Evolutionary conservation across 1,140 invertebrate species (phyloP).

Genomic region (Drosophila sp.): DNA sequence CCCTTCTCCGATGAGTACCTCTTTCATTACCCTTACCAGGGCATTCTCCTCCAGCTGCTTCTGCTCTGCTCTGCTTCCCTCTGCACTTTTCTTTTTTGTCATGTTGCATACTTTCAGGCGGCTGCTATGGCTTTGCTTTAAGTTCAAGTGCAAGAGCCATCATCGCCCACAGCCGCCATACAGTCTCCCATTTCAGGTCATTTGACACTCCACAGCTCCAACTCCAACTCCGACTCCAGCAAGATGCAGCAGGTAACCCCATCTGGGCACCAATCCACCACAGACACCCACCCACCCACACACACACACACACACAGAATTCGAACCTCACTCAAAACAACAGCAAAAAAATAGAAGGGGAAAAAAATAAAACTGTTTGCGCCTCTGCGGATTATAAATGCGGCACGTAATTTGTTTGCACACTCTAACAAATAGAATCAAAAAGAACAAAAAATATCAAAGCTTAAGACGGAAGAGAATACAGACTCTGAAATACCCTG

Average conservation of each 20-base stretch:
- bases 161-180: slow-evolving; percentile 5
- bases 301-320: slow-evolving; percentile 17
- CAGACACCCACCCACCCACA: slow-evolving; percentile 15
- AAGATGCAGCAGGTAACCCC: slow-evolving; percentile 17
- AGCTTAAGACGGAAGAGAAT: not conserved
- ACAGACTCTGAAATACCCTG: slow-evolving; percentile 14
- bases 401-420: slow-evolving; percentile 68
- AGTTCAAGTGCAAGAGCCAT: slow-evolving; percentile 68
- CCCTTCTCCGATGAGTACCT: not conserved
- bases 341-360: not conserved
- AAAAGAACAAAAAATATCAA: not conserved
- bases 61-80: slow-evolving; percentile 2
- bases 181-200: slow-evolving; percentile 14
- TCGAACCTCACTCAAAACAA: slow-evolving; percentile 38
- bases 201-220: slow-evolving; percentile 13
- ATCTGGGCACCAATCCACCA: not conserved
- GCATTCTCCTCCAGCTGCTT: not conserved
- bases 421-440: slow-evolving; percentile 12
- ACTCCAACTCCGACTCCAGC: not conserved
- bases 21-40: slow-evolving; percentile 10
- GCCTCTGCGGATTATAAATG: slow-evolving; percentile 65
- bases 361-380: slow-evolving; percentile 21
- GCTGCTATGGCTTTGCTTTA: slow-evolving; percentile 39
- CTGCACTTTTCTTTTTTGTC: slow-evolving; percentile 5
- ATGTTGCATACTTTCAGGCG: slow-evolving; percentile 49